Base-by-base conservation (phyloP, 2,113 vertebrate species). In the Stomatorhinus ivindoensis region DNA sequence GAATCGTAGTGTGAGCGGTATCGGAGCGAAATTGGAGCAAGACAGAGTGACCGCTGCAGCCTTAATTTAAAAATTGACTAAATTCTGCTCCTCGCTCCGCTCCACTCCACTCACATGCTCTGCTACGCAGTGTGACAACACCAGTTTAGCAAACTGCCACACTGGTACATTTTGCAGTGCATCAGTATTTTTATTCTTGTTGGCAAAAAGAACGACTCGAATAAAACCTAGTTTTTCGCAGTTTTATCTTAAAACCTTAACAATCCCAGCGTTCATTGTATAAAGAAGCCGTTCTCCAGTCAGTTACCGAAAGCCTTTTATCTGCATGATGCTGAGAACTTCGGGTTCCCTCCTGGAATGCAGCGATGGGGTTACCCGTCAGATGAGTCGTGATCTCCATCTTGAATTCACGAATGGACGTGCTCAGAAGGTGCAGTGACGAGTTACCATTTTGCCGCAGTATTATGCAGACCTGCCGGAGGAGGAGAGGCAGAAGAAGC, bases 381-480 rank as follows among this genome's bases (percentile, higher is more conserved):
- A 61, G 24, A 61, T 61, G 55, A 61, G 55, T 61, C 55, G 6
- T n/a, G 55, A 61, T 61, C 21, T 61, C 55, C 55, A 24, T 61
- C 24, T n/a, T 58, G 55, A n/a, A 58, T 58, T 58, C 55, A 9
- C n/a, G 24, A 58, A 61, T 61, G 61, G 9, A 69, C 61, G 19
- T 44, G 13, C 50, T 86, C 51, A 3, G 31, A 83, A 44, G 8
- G 24, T 24, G 39, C 39, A 17, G 21, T 84, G 5, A 46, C 31
- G 48, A 6, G 7, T 55, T 47, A 27, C 48, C 17, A 27, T 27
- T 89, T 86, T 73, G 58, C 83, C 84, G 3, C 91, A 99, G 98
- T 99, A 98, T 94, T 99, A 99, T 65, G 95, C 97, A 89, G 96
- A 97, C 90, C 96, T 99, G 69, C 97, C 98, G 88, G 96, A 96